phyloP scores from a whole-genome alignment of 2,797 vertebrate genomes.

The Leptatherina wallacei region DNA sequence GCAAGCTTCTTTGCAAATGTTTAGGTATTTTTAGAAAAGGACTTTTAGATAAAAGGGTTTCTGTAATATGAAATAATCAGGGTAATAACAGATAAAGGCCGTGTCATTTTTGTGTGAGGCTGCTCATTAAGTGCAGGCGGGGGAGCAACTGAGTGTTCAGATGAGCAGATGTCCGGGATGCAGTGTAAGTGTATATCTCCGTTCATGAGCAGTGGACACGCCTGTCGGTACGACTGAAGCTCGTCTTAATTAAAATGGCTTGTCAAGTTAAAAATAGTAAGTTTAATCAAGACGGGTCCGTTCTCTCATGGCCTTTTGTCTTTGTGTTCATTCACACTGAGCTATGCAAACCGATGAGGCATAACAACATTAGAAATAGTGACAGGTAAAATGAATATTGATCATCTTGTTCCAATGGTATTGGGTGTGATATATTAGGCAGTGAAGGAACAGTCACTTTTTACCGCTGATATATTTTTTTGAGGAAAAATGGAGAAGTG shows the following conservation, averaged over 20 bases:
- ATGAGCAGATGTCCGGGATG: slow-evolving; percentile 22
- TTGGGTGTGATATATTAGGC: not conserved
- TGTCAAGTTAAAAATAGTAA: slow-evolving; percentile 17
- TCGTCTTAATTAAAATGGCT: slow-evolving; percentile 25
- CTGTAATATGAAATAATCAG: slow-evolving; percentile 6
- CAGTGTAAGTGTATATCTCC: slow-evolving; percentile 19
- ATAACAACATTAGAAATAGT: not conserved
- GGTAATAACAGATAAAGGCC: slow-evolving; percentile 5
- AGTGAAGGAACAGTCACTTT: not conserved
- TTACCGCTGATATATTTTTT: not conserved
- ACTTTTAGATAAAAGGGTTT: slow-evolving; percentile 18
- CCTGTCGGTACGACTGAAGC: slow-evolving; percentile 17
- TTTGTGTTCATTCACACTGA: slow-evolving; percentile 3
- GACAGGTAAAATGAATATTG: not conserved
- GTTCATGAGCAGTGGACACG: slow-evolving; percentile 7
- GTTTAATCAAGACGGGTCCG: slow-evolving; percentile 4
- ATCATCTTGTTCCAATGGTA: not conserved
- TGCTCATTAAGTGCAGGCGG: slow-evolving; percentile 18
- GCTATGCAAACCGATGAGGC: not conserved
- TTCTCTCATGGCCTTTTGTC: not conserved
- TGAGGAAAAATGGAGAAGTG: not conserved
- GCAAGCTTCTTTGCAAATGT: not conserved
- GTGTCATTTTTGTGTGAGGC: slow-evolving; percentile 1
- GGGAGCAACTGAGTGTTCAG: not conserved
- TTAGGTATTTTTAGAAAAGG: not conserved